Conservation (phyloP, 2,888 invertebrate species). For the Eurois occulta region DNA sequence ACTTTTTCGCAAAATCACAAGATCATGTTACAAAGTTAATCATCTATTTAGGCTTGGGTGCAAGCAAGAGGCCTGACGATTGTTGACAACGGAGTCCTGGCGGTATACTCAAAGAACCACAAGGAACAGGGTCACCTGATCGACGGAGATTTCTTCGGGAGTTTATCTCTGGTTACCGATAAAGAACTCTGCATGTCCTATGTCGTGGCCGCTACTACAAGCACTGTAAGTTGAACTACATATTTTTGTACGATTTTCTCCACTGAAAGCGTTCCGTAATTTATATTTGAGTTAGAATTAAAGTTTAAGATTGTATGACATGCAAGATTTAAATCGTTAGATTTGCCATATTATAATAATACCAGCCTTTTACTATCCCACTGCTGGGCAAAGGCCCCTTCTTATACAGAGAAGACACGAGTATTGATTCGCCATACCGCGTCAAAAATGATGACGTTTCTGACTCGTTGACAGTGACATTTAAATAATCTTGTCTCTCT, state of each 20-base stretch:
- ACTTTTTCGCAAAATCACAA: neutral
- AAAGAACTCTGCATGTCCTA: conserved; percentile 67
- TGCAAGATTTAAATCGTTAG: neutral
- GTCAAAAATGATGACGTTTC: neutral
- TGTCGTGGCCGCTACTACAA: conserved; percentile 68
- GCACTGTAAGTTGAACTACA: conserved; percentile 49
- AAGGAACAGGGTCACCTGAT: conserved; percentile 70
- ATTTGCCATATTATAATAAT: neutral
- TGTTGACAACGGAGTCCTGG: conserved; percentile 69
- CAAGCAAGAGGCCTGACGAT: conserved; percentile 68
- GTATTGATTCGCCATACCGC: too few species aligned
- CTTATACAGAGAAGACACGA: too few species aligned
- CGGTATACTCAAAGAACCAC: conserved; percentile 64
- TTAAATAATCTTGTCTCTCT: neutral
- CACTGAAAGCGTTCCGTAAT: neutral
- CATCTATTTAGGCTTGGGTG: conserved; percentile 48
- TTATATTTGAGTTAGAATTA: neutral
- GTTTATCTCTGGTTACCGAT: conserved; percentile 72
- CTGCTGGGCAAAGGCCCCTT: neutral
- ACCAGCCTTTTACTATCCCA: neutral
- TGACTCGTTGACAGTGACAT: neutral
- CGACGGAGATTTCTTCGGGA: conserved; percentile 74
- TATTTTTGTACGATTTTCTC: neutral
- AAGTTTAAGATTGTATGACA: neutral
- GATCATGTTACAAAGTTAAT: neutral